Percentiles rank a stretch among this genome's conserved stretches.
Evolutionary conservation across 2,888 invertebrate genomes (phyloP).

Genomic region (Hipparchia semele): DNA sequence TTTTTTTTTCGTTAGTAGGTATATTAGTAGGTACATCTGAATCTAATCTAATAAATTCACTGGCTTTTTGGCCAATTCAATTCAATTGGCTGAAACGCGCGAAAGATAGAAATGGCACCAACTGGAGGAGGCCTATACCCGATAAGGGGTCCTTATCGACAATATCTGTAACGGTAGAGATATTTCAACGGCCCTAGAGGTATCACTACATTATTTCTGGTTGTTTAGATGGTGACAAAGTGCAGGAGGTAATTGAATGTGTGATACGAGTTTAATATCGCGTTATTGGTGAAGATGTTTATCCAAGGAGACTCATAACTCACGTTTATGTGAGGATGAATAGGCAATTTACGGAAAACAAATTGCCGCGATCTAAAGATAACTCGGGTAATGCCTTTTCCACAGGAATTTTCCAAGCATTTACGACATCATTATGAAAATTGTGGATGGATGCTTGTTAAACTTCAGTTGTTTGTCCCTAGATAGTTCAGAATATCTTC

Average conservation of each 20-base stretch:
- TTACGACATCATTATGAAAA: slow-evolving; percentile 29
- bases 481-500: background rate
- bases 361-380: slow-evolving; percentile 66
- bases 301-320: slow-evolving; percentile 53
- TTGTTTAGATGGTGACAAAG: background rate
- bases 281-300: slow-evolving; percentile 47
- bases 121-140: too few species aligned
- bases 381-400: slow-evolving; percentile 45
- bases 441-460: background rate
- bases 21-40: too few species aligned
- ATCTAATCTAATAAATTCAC: too few species aligned
- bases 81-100: too few species aligned
- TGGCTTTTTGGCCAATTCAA: too few species aligned
- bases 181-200: too few species aligned
- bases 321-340: slow-evolving; percentile 67
- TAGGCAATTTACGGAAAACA: slow-evolving; percentile 70
- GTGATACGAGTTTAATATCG: slow-evolving; percentile 49
- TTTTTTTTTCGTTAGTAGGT: too few species aligned
- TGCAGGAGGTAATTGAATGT: slow-evolving; percentile 28
- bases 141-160: too few species aligned
- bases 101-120: too few species aligned
- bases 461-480: background rate
- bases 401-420: slow-evolving; percentile 25
- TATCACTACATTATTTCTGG: background rate
- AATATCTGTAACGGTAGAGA: too few species aligned